Base-by-base conservation (phyloP, 2,888 invertebrate species). In the Drosophila ochracea region DNA sequence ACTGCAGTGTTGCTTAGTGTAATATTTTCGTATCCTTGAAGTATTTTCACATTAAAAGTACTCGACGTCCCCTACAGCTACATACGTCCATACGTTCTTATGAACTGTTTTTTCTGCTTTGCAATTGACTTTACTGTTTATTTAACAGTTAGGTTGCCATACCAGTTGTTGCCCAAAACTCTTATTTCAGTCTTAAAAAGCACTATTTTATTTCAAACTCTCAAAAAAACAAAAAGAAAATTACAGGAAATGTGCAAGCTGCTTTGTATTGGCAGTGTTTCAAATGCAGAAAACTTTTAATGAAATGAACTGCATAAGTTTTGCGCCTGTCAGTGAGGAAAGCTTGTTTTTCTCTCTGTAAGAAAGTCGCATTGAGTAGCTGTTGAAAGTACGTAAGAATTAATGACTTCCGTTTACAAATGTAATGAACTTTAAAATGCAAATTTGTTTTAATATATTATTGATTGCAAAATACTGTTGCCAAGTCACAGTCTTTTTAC, bases 121-220 rank as follows among this genome's bases (percentile, higher is more conserved):
- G 58, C 52, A 39, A 62, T 75, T 62, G 52, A 55, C 50, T 61
- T 39, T 11, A 53, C 31, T 78, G 65, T 82, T 86, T 72, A 80
- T 72, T 68, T 68, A 55, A 53, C 71, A 80, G 82, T 78, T 82
- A 84, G 82, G 73, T 86, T 57, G 10, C 39, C 31, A 39, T 52
- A 28, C 41, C 53, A 43, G 60, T 54, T 62, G 57, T 47, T 39
- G 54, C 50, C 3, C 28, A 52, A 49, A 69, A 77, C 57, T 81
- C 73, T 69, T 68, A 79, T 64, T 76, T 82, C 55, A 33, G 43
- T 71, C 72, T 61, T 37, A 41, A 53, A 75, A 60, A 39, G 19
- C 25, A 41, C 11, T 19, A 3, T 19, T 21, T 10, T n/a, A n/a
- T 19, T 41, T n/a, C n/a, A n/a, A 2, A 41, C 10, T 4, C 10